phyloP scores from a whole-genome alignment of 2,113 vertebrate genomes.

The Oryzias curvinotus region DNA sequence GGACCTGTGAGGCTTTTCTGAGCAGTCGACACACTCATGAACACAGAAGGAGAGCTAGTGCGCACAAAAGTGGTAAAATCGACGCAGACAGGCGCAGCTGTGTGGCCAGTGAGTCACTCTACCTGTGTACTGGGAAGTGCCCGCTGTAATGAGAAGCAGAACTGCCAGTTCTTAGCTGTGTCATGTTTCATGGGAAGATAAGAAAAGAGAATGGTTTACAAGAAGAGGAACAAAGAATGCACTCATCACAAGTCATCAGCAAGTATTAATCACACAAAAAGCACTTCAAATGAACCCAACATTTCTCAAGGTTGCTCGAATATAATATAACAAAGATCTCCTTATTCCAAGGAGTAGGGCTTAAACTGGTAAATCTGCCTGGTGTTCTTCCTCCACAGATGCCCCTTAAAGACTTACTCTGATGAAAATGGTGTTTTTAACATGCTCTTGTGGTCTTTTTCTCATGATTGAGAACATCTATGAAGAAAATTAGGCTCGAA shows the following conservation, averaged over 20 bases:
- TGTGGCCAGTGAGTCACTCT: constrained; percentile 44
- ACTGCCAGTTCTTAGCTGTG: constrained; percentile 31
- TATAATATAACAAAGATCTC: background rate
- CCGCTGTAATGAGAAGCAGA: constrained; percentile 49
- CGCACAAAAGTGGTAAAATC: constrained; percentile 16
- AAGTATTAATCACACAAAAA: background rate
- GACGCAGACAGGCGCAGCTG: constrained; percentile 21
- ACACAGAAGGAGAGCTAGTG: background rate
- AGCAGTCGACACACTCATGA: constrained; percentile 24
- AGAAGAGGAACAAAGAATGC: constrained; percentile 13
- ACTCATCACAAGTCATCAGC: constrained; percentile 1
- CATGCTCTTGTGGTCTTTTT: too few species aligned
- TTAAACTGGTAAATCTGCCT: too few species aligned
- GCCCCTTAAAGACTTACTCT: too few species aligned
- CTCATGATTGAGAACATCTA: too few species aligned
- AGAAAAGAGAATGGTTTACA: constrained; percentile 12
- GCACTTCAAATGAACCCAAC: too few species aligned
- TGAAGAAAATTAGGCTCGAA: too few species aligned
- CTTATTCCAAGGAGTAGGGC: background rate
- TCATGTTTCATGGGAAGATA: constrained; percentile 29
- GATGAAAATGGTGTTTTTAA: too few species aligned
- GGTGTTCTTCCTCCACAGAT: too few species aligned
- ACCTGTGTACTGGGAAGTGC: constrained; percentile 25
- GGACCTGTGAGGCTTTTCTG: constrained; percentile 32
- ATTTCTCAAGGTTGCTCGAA: too few species aligned